Evolutionary conservation across 2,113 vertebrate species (phyloP).

Genomic region (Ancistrus triradiatus): DNA sequence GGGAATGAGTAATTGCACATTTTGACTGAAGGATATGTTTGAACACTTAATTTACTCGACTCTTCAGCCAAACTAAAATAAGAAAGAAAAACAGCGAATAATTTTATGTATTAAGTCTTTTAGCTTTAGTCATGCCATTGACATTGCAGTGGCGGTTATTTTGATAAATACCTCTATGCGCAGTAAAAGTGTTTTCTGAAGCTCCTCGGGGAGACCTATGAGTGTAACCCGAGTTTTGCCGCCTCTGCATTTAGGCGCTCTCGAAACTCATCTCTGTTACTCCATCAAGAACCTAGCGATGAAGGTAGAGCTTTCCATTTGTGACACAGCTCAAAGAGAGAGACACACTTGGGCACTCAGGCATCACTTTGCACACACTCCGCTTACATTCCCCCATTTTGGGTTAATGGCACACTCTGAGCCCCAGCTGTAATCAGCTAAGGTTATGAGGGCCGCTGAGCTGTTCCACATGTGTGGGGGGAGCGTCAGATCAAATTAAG

Average conservation of each 20-base stretch:
- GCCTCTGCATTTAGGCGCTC: neutral
- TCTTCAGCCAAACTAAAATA: neutral
- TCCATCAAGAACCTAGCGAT: neutral
- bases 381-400: conserved; percentile 5
- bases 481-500: conserved; percentile 68
- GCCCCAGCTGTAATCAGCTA: conserved; percentile 47
- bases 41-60: neutral
- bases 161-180: neutral
- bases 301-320: neutral
- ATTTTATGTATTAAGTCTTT: neutral
- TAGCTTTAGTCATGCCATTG: neutral
- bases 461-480: conserved; percentile 73
- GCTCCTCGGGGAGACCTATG: neutral
- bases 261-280: neutral
- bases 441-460: conserved; percentile 61
- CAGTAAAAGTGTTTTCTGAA: neutral
- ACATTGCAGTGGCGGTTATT: neutral
- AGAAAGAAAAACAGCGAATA: no score
- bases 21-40: no score
- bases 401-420: conserved; percentile 36
- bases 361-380: conserved; percentile 12
- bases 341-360: conserved; percentile 11
- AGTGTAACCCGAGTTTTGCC: neutral
- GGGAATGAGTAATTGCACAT: neutral
- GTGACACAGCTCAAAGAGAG: conserved; percentile 11